These are phyloP conservation scores for Scarus forsteni DNA, from an alignment of 2,797 vertebrate species.

Conservation along the genomic window DNA sequence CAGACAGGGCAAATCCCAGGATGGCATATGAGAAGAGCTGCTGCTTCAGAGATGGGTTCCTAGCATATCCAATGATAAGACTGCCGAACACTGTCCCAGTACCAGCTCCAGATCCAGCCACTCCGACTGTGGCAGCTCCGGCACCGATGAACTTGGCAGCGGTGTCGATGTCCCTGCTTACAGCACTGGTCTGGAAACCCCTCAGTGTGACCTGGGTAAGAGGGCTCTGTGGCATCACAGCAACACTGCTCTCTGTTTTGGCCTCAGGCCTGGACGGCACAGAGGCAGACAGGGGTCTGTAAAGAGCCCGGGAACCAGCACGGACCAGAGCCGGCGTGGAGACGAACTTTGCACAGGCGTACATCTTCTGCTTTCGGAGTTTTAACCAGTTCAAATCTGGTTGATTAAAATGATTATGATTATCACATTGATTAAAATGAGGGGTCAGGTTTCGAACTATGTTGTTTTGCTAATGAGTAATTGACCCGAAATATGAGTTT, in stretches of 20 bases:
- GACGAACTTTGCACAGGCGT: slow-evolving; percentile 94
- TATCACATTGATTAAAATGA: too few species aligned
- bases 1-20: slow-evolving; percentile 98
- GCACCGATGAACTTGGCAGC: slow-evolving; percentile 99
- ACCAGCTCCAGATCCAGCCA: slow-evolving; percentile 98
- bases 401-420: too few species aligned
- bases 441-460: too few species aligned
- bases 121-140: slow-evolving; percentile 97
- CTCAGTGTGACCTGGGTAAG: slow-evolving; percentile 88
- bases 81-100: slow-evolving; percentile 99
- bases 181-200: slow-evolving; percentile 95
- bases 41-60: slow-evolving; percentile 99
- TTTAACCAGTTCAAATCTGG: slow-evolving; percentile 72
- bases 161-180: slow-evolving; percentile 98
- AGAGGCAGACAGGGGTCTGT: slow-evolving; percentile 95
- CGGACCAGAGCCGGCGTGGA: slow-evolving; percentile 93
- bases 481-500: too few species aligned
- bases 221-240: slow-evolving; percentile 87
- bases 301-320: slow-evolving; percentile 93
- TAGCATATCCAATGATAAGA: slow-evolving; percentile 99
- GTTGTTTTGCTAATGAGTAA: too few species aligned
- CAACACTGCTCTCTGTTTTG: slow-evolving; percentile 89
- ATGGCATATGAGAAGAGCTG: slow-evolving; percentile 99
- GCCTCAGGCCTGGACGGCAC: slow-evolving; percentile 93
- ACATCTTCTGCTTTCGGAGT: slow-evolving; percentile 85